Conservation (phyloP, 1,140 invertebrate genomes). For the Caenorhabditis latens region DNA sequence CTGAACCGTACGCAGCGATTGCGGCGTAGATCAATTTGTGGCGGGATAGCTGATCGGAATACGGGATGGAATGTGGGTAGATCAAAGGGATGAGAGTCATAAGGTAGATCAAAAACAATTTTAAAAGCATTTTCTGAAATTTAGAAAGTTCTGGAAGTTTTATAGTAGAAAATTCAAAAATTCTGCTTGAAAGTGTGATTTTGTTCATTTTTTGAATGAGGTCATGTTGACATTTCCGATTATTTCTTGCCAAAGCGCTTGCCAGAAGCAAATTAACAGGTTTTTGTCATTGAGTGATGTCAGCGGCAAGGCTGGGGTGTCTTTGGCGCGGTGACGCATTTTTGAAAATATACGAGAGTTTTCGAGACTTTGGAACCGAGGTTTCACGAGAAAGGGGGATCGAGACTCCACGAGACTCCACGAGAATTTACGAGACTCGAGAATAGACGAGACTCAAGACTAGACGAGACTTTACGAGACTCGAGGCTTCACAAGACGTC, state of each 20-base stretch:
- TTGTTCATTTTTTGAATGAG: not conserved
- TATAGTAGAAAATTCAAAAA: not conserved
- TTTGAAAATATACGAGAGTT: not conserved
- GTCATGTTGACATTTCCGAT: not conserved
- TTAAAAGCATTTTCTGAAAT: not conserved
- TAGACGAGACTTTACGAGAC: too few species aligned
- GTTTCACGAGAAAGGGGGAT: too few species aligned
- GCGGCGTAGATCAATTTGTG: constrained; percentile 4
- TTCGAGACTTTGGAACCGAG: not conserved
- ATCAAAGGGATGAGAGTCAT: not conserved
- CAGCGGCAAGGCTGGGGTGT: too few species aligned
- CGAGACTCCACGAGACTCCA: too few species aligned
- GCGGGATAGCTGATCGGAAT: constrained; percentile 7
- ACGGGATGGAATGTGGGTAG: not conserved
- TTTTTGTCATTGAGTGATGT: not conserved
- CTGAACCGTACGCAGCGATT: not conserved
- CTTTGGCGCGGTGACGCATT: not conserved
- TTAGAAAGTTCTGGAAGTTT: not conserved
- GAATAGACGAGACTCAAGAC: too few species aligned
- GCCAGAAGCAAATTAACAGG: not conserved
- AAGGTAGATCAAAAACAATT: not conserved
- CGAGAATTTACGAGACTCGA: too few species aligned
- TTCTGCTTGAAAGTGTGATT: constrained; percentile 23
- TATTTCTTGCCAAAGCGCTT: not conserved
- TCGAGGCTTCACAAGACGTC: too few species aligned